phyloP scores from a whole-genome alignment of 2,113 vertebrate genomes.

The Dipodomys ordii region DNA sequence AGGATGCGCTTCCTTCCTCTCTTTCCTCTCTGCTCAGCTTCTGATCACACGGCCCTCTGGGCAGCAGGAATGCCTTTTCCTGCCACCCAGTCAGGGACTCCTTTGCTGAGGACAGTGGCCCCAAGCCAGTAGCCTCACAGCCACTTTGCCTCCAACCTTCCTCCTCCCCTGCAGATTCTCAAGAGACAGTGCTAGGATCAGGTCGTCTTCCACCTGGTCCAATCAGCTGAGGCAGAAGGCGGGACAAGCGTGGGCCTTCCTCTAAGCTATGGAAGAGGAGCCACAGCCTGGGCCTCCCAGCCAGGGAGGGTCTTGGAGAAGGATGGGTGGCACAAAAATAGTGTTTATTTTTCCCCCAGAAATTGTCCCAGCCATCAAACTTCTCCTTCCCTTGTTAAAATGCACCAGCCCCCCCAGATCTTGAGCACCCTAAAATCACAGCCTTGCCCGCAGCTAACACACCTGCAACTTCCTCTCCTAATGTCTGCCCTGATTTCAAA shows the following conservation, averaged over 20 bases:
- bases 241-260: neutral
- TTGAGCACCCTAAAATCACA: neutral
- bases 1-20: neutral
- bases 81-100: neutral
- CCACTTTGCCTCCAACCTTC: too few relatives aligned
- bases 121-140: too few relatives aligned
- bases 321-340: neutral
- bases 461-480: neutral
- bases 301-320: neutral
- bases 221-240: neutral
- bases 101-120: too few relatives aligned
- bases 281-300: too few relatives aligned
- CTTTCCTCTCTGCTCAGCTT: neutral
- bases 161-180: too few relatives aligned
- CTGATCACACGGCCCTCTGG: neutral
- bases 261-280: neutral
- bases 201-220: neutral
- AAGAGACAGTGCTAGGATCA: neutral
- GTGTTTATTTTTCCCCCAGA: too few relatives aligned
- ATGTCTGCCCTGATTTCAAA: conserved; percentile 27
- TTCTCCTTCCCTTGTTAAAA: neutral
- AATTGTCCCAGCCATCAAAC: too few relatives aligned
- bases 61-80: neutral
- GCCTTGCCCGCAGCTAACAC: neutral
- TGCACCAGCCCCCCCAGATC: neutral